A percentile compares a stretch with the other conserved stretches of the same genome.
phyloP scores from a whole-genome alignment of 35 echinoderm and acorn worm species.

The Apostichopus parvimensis region DNA sequence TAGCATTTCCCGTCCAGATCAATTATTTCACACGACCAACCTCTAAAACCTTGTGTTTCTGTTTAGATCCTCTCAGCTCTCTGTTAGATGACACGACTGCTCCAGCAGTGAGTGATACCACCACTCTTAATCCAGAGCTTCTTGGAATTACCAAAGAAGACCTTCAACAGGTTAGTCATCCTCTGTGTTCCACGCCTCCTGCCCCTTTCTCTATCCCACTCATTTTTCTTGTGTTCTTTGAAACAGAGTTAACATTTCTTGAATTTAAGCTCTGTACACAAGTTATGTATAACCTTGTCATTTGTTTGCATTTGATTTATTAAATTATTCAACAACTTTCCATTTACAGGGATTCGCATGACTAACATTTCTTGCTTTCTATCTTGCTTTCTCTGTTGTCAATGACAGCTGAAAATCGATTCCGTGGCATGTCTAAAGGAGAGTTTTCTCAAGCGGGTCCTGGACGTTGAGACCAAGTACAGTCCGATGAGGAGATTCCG shows the following conservation, averaged over 20 bases:
- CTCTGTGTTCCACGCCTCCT: neutral
- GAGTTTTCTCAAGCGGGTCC: constrained; percentile 62
- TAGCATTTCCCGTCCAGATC: too few relatives aligned
- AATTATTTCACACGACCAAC: too few relatives aligned
- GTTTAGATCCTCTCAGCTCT: constrained; percentile 45
- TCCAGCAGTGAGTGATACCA: neutral
- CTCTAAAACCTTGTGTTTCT: too few relatives aligned
- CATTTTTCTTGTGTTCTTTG: neutral
- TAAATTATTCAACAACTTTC: too few relatives aligned
- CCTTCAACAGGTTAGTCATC: constrained; percentile 72
- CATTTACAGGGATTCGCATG: too few relatives aligned
- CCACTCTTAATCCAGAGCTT: constrained; percentile 60
- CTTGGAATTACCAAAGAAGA: constrained; percentile 83
- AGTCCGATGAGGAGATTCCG: constrained; percentile 61
- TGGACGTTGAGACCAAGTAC: constrained; percentile 71
- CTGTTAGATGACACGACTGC: constrained; percentile 29
- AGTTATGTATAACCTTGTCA: too few relatives aligned
- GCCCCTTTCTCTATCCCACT: too few relatives aligned
- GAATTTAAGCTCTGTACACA: too few relatives aligned
- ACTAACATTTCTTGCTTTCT: too few relatives aligned
- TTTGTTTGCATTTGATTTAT: too few relatives aligned
- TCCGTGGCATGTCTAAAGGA: constrained; percentile 86
- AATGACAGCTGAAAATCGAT: constrained; percentile 75
- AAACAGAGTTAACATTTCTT: too few relatives aligned
- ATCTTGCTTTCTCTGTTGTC: too few relatives aligned